Evolutionary conservation across 2,888 invertebrate genomes (phyloP), one percentile per base, ranked within the genome.

Genomic region (Drosophila phalerata): DNA sequence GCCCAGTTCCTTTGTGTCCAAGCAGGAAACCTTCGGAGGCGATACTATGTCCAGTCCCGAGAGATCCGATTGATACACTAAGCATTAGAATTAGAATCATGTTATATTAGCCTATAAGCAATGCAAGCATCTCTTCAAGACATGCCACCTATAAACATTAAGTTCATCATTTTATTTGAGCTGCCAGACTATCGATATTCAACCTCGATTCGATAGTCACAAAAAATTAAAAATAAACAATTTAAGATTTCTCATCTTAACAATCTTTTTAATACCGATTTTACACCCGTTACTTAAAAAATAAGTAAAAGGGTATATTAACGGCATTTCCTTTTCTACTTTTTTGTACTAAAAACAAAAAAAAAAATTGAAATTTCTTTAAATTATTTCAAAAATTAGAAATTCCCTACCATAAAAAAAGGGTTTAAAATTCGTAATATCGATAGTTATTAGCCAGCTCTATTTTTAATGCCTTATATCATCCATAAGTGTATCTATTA

Each of bases 1-100:
- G 15, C 45, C 63, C 4, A 76, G 28, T 34, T 19, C 32, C 13
- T 77, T 40, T 8, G 66, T 47, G 1, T 22, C 49, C 49, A 81
- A 83, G 63, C 68, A 62, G 51, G 64, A 52, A 6, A 47, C 43
- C 19, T 87, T 72, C 28, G 53, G 62, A 5, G 65, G 49, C 9
- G 87, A 81, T 22, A 40, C 71, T 42, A 77, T 65, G 78, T 77
- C 85, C 68, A 83, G 83, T 56, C 81, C 83, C 9, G 89, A 83
- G 51, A 65, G 84, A 70, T 83, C 89, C 15, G 83, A 83, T 73
- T 83, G 71, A 86, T 67, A 62, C 13, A 13, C 32, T 62, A 63
- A 48, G 38, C 48, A 38, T n/a, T n/a, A n/a, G n/a, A n/a, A n/a
- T 32, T 49, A 51, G 34, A 30, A 34, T 19, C 22, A 43, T 13